Evolutionary conservation across 1,140 invertebrate species (phyloP), one percentile per base, ranked within the genome.

Genomic region (Lordiphosa stackelbergi): DNA sequence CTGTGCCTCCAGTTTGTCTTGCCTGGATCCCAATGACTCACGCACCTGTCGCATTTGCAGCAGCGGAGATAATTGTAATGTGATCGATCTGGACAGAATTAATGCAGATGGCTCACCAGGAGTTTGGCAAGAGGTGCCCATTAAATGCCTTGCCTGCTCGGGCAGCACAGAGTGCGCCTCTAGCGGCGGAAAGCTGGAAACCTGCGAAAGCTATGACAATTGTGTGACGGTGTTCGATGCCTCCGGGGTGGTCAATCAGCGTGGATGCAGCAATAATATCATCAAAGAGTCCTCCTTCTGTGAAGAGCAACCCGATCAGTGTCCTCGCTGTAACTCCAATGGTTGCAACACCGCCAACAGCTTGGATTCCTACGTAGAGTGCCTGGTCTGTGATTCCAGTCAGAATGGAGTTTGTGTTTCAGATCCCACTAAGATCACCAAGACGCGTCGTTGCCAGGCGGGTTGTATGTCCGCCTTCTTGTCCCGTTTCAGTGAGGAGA

Each of bases 261-360:
- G 77, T 7, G 81, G 81, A 2, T 87, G 85, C 52, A 68, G 52
- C 5, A 47, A 56, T 4, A 6, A 40, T 0, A 53, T 87, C 9
- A 63, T 49, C 6, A 40, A 41, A 35, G 28, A 16, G 36, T 55
- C 56, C 10, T 12, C 40, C 1, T 72, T 65, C 28, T 87, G 85
- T n/a, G 66, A 79, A 0, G 59, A 46, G 2, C 43, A 81, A 24
- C 60, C 63, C 0, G 42, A 53, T 1, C 60, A 59, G 0, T 87
- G 85, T 42, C 72, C 74, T 0, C 77, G 77, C 36, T 87, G 85
- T 45, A 87, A 87, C 12, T 86, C 85, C 9, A 87, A 87, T 34
- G 77, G 71, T n/a, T 86, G 85, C 49, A 86, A 86, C 16, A 38
- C 58, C 5, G 81, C 85, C 22, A 64, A 60, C 16, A 63, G 53